Evolutionary conservation across 2,113 vertebrate genomes (phyloP), one percentile per base, ranked within the genome.

Genomic region (Lepus europaeus): DNA sequence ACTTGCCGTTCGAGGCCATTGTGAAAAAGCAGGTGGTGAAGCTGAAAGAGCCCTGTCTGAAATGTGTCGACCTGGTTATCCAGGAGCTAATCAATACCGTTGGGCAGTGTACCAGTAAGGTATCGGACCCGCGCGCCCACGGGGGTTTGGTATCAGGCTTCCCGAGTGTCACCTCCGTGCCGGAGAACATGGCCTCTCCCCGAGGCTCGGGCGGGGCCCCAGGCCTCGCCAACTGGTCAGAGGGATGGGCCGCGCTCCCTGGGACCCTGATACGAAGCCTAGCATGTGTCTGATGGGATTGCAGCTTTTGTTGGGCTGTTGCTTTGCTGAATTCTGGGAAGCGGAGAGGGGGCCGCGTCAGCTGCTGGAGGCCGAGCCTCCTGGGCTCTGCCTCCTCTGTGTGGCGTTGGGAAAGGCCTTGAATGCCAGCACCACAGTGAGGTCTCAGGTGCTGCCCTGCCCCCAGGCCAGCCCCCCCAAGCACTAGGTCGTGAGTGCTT

Each of bases 11-110:
- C 97, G 99, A 99, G 98, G 99, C 99, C 97, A 99, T 99, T 76
- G 99, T 99, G 97, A 99, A 99, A 98, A 99, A 99, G 98, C 99
- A 99, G 98, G 99, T 99, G 98, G 99, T 99, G 98, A 99, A 99
- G 99, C 99, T 99, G 98, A 99, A 99, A 98, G 99, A 99, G 97
- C 99, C 99, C 53, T 99, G 99, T 98, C 99, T 99, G 98, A 99
- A 99, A 95, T 99, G 99, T 61, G 99, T 99, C 98, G 99, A 99
- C 97, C 98, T 99, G 96, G 99, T 99, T 97, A 99, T 99, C 97
- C 99, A 98, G 96, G 99, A 99, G 97, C 98, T 99, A 97, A 99
- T 99, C 92, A 99, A 98, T 84, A 99, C 99, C 96, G 98, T 99
- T 98, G 98, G 99, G 97, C 99, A 99, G 98, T 99, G 99, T 98